These are phyloP conservation scores for Paraescarpia echinospica DNA, from an alignment of 1,140 invertebrate genomes.

Conservation along the genomic window DNA sequence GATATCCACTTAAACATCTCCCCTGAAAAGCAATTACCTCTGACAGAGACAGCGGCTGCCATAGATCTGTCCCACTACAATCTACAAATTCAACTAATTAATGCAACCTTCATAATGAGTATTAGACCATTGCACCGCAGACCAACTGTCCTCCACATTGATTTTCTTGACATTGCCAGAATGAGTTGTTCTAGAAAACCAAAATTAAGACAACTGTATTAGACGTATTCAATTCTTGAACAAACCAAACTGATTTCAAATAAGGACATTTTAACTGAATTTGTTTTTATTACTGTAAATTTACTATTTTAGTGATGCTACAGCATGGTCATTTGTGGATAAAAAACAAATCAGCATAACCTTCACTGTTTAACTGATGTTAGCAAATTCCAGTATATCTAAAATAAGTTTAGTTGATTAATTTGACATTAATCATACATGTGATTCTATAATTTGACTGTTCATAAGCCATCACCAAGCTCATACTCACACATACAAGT, in stretches of 20 bases:
- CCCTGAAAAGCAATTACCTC: background rate
- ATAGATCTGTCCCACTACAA: background rate
- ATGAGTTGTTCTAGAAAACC: background rate
- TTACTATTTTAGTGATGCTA: background rate
- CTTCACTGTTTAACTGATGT: background rate
- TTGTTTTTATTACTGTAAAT: background rate
- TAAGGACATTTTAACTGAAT: background rate
- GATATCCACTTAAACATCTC: slow-evolving; percentile 5
- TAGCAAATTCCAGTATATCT: background rate
- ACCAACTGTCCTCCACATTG: background rate
- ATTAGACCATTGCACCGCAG: background rate
- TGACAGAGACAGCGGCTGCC: background rate
- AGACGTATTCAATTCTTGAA: background rate
- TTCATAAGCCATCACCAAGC: background rate
- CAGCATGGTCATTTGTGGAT: background rate
- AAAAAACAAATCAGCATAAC: background rate
- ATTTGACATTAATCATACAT: background rate
- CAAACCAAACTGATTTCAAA: background rate
- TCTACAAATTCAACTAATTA: background rate
- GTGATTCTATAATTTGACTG: background rate
- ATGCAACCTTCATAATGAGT: background rate
- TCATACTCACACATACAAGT: background rate
- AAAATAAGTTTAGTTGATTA: background rate
- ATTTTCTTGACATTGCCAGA: background rate
- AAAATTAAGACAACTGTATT: background rate